Percentiles rank a stretch among this genome's conserved stretches.
These are phyloP conservation scores for Siderastrea siderea DNA, from an alignment of 92 coral and sea anemone genomes.

Conservation along the genomic window DNA sequence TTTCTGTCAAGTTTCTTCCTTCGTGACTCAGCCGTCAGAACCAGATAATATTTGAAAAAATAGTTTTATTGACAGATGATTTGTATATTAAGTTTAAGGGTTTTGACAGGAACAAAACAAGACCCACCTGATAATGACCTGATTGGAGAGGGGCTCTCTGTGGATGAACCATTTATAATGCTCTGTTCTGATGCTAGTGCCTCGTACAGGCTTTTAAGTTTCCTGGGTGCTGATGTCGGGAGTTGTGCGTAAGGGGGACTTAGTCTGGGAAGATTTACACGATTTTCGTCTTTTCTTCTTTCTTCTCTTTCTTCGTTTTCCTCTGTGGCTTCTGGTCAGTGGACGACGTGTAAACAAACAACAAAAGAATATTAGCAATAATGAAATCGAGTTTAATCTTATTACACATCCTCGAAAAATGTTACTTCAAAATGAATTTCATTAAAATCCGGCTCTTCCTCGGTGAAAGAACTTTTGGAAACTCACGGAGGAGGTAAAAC, in stretches of 20 bases:
- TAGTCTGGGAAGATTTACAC: constrained; percentile 28
- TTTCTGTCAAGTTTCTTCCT: too few relatives aligned
- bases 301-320: not conserved
- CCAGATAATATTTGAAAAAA: too few relatives aligned
- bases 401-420: not conserved
- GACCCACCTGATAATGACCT: constrained; percentile 21
- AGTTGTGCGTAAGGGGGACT: constrained; percentile 52
- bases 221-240: constrained; percentile 14
- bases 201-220: constrained; percentile 53
- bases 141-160: constrained; percentile 15
- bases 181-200: constrained; percentile 46
- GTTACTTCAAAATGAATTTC: too few relatives aligned
- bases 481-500: too few relatives aligned
- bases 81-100: not conserved
- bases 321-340: not conserved
- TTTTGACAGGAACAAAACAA: not conserved
- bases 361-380: not conserved
- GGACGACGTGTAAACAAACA: not conserved
- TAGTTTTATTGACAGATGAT: not conserved
- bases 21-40: not conserved
- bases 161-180: constrained; percentile 2
- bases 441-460: too few relatives aligned
- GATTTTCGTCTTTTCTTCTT: constrained; percentile 16
- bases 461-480: too few relatives aligned
- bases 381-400: not conserved